A percentile compares a stretch with the other conserved stretches of the same genome.
These are phyloP conservation scores for Philopedon plagiatum DNA, from an alignment of 2,888 invertebrate species.

Conservation along the genomic window DNA sequence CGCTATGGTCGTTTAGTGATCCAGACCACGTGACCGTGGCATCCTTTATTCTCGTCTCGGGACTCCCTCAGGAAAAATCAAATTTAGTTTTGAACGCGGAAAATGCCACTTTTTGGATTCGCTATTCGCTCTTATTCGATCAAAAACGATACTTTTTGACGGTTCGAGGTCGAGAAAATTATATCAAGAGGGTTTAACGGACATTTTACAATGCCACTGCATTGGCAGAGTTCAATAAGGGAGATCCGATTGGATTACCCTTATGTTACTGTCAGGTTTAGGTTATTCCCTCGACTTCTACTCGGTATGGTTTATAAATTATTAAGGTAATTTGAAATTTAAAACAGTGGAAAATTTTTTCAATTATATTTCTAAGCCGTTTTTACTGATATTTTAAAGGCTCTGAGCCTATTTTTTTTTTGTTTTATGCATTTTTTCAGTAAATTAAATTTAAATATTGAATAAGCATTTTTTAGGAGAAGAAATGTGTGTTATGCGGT, in stretches of 20 bases:
- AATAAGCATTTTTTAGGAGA: too few species aligned
- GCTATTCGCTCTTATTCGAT: conserved; percentile 53
- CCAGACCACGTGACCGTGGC: conserved; percentile 62
- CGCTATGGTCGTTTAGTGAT: conserved; percentile 60
- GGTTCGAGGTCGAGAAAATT: conserved; percentile 50
- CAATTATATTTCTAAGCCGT: too few species aligned
- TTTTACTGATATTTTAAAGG: too few species aligned
- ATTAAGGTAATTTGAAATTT: conserved; percentile 1
- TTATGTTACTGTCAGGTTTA: conserved; percentile 23
- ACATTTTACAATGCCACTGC: conserved; percentile 33
- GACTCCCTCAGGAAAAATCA: conserved; percentile 61
- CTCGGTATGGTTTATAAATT: conserved; percentile 2
- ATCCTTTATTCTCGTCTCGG: conserved; percentile 63
- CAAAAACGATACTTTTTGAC: conserved; percentile 55
- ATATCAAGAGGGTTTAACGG: conserved; percentile 33
- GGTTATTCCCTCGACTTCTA: neutral
- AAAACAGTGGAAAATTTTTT: neutral
- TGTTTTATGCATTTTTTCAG: too few species aligned
- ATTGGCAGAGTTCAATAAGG: conserved; percentile 26
- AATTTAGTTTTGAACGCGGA: conserved; percentile 59
- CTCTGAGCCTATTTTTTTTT: too few species aligned
- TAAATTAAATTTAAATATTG: too few species aligned
- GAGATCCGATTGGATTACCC: conserved; percentile 15
- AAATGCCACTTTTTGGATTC: conserved; percentile 53
- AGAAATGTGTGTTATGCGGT: too few species aligned